A percentile compares a stretch with the other conserved stretches of the same genome.
Evolutionary conservation across 2,888 invertebrate genomes (phyloP).

Genomic region (Hypercompe scribonia): DNA sequence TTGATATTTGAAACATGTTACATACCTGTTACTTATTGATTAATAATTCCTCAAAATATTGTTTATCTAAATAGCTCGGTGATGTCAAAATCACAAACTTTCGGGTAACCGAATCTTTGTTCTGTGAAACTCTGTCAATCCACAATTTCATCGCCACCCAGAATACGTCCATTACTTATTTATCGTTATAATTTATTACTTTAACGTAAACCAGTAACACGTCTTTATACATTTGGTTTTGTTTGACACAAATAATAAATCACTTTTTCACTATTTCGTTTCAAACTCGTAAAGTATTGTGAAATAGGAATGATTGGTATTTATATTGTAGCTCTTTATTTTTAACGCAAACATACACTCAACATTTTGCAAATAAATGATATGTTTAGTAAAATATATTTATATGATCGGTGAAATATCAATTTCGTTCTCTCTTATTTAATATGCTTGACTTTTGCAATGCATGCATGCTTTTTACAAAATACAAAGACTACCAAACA

Average conservation of each 20-base stretch:
- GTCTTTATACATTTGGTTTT: neutral
- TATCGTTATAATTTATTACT: constrained; percentile 6
- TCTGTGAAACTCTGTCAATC: neutral
- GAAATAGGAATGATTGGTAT: neutral
- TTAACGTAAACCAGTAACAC: neutral
- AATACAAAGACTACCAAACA: no score
- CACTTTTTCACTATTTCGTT: neutral
- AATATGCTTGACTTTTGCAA: no score
- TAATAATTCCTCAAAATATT: neutral
- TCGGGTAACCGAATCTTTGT: neutral
- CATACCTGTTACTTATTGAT: neutral
- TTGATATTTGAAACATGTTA: constrained; percentile 10
- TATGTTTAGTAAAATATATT: neutral
- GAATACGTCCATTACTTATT: neutral
- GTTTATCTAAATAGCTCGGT: constrained; percentile 7
- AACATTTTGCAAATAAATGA: neutral
- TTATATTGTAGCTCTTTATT: neutral
- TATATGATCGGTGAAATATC: no score
- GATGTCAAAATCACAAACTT: neutral
- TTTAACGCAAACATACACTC: neutral
- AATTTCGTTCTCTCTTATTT: no score
- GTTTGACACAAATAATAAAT: neutral
- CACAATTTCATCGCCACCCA: neutral
- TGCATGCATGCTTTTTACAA: no score
- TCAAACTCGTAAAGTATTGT: neutral